Base-by-base conservation (phyloP, 2,797 vertebrate genomes). In the Acanthurus lineatus region DNA sequence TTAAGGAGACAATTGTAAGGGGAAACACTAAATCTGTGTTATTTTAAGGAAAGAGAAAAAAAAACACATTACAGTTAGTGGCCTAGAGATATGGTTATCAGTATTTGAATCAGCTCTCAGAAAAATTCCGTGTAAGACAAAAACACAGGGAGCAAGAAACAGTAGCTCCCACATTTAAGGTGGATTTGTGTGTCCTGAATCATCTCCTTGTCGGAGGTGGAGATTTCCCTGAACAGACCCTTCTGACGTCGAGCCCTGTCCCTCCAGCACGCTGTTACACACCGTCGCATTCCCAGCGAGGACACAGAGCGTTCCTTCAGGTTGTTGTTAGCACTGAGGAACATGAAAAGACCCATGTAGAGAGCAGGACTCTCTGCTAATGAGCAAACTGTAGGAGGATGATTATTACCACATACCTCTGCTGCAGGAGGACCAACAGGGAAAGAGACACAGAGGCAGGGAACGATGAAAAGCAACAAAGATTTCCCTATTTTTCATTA, bases 341-440 rank as follows among this genome's bases (percentile, higher is more conserved):
- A 91, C 90, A 92, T 88, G 86, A 93, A 91, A 91, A 88, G 89
- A 45, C 78, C 60, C 88, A 78, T 67, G 85, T 84, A 56, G 89
- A 63, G 89, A 79, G 79, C 82, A 74, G 76, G 83, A 69, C 86
- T 81, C 42, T 19, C 74, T 48, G 79, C 87, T 90, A 92, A 93
- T 86, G 89, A 93, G 91, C 81, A 77, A 82, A 87, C 76, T 78
- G 90, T 87, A 91, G 88, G 89, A 90, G 88, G 90, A 91, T 78
- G 82, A 88, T 87, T 83, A 81, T 89, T 84, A 86, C 75, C 83
- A 85, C 85, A 84, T 86, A 85, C 80, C 85, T 90, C 81, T 87
- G 87, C 76, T 88, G 87, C 81, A 82, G 84, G 66, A 86, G 44
- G 81, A 88, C 77, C 82, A 52, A 58, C 25, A 1, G 56, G 76